Percentiles rank a stretch among this genome's conserved stretches.
These are phyloP conservation scores for Buphagus erythrorhynchus DNA, from an alignment of 2,797 vertebrate genomes.

Conservation along the genomic window DNA sequence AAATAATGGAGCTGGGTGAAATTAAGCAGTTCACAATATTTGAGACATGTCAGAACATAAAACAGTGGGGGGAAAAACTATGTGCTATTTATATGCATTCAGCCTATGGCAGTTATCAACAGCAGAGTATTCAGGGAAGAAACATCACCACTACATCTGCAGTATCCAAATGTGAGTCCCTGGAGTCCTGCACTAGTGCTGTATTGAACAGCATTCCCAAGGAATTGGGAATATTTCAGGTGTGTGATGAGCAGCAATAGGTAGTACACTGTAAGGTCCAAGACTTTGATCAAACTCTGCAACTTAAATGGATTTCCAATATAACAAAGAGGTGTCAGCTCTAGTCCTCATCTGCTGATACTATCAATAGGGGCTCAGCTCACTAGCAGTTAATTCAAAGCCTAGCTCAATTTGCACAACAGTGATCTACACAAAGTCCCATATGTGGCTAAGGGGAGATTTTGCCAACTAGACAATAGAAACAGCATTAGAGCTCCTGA, in stretches of 20 bases:
- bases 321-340: slow-evolving; percentile 50
- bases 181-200: not conserved
- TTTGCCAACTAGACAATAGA: slow-evolving; percentile 49
- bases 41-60: not conserved
- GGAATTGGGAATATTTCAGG: not conserved
- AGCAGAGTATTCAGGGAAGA: not conserved
- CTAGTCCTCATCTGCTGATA: slow-evolving; percentile 20
- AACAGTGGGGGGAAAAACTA: not conserved
- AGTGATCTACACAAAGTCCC: slow-evolving; percentile 51
- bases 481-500: slow-evolving; percentile 28
- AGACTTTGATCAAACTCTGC: slow-evolving; percentile 19
- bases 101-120: not conserved
- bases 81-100: not conserved
- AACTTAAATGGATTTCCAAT: slow-evolving; percentile 17
- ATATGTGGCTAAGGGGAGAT: slow-evolving; percentile 29
- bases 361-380: slow-evolving; percentile 44
- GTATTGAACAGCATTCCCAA: not conserved
- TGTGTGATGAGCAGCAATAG: not conserved
- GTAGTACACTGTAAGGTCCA: not conserved
- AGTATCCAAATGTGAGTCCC: not conserved
- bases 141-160: not conserved
- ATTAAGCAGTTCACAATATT: not conserved
- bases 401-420: slow-evolving; percentile 54
- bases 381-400: slow-evolving; percentile 63
- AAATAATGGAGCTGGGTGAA: not conserved